phyloP scores from a whole-genome alignment of 1,140 invertebrate species.

The Drosophila persimilis region DNA sequence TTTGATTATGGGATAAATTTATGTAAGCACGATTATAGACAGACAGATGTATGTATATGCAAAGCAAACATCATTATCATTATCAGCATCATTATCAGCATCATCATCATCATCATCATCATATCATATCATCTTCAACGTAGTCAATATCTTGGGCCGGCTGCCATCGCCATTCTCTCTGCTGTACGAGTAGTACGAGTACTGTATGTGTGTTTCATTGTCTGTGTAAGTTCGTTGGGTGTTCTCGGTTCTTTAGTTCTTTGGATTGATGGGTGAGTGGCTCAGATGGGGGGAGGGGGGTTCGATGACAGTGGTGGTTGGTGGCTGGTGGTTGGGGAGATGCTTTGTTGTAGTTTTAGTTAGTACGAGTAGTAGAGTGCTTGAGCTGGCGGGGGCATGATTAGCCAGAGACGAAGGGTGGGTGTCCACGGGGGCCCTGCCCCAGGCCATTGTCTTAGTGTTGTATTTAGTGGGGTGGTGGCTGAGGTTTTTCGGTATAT shows the following conservation, averaged over 20 bases:
- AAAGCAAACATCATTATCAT: conserved; percentile 31
- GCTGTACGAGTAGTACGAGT: conserved; percentile 7
- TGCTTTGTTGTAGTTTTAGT: too few species aligned
- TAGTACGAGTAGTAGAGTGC: conserved; percentile 27
- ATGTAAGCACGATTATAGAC: conserved; percentile 19
- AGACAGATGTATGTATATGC: conserved; percentile 33
- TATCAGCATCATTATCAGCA: conserved; percentile 9
- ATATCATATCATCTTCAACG: conserved; percentile 20
- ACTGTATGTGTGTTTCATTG: conserved; percentile 16
- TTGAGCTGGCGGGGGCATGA: conserved; percentile 48
- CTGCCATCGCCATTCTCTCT: conserved; percentile 15
- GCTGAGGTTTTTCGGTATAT: conserved; percentile 57
- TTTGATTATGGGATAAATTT: conserved; percentile 30
- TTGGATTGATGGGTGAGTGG: conserved; percentile 26
- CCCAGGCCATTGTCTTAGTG: conserved; percentile 44
- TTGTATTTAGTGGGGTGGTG: conserved; percentile 48
- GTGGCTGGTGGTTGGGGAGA: conserved; percentile 27
- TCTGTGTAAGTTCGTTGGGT: conserved; percentile 22
- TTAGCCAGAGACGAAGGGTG: conserved; percentile 11
- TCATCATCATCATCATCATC: conserved; percentile 8
- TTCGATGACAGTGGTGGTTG: conserved; percentile 17
- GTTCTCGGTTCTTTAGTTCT: conserved; percentile 18
- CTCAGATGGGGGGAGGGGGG: conserved; percentile 25
- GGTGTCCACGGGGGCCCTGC: conserved; percentile 12
- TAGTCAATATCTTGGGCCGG: conserved; percentile 6